Conservation (phyloP, 2,797 vertebrate genomes). For the Sitta carolinensis region DNA sequence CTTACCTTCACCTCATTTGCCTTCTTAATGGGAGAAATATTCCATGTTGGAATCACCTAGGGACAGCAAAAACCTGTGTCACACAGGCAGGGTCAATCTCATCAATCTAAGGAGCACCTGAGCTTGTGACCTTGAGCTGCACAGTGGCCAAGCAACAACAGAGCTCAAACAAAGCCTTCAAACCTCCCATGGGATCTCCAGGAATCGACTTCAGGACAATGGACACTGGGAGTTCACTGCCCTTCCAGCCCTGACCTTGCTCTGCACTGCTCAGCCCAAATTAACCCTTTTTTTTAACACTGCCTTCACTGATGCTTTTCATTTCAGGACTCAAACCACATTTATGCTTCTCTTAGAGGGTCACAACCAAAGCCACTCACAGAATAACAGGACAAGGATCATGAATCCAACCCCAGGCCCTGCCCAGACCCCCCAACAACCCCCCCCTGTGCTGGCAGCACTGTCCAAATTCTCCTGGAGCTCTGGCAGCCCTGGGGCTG, state of each 20-base stretch:
- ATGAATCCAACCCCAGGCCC: fast-evolving
- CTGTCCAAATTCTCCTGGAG: fast-evolving
- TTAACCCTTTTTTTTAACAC: fast-evolving
- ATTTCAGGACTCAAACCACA: not conserved
- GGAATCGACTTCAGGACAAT: fast-evolving
- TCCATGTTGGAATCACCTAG: conserved; percentile 94
- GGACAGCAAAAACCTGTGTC: not conserved
- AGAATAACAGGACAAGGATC: not conserved
- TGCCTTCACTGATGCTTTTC: not conserved
- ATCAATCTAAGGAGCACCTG: not conserved
- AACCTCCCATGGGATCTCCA: fast-evolving
- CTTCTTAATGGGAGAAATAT: conserved; percentile 96
- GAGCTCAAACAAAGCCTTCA: not conserved
- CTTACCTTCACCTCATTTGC: conserved; percentile 81
- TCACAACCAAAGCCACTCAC: not conserved
- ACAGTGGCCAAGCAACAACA: not conserved
- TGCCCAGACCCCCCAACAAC: not conserved
- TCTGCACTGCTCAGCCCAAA: not conserved
- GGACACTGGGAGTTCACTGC: not conserved
- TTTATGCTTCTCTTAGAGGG: not conserved
- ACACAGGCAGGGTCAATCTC: fast-evolving
- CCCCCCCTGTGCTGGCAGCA: fast-evolving
- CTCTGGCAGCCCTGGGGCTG: not conserved
- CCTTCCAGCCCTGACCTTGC: not conserved
- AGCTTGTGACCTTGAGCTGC: not conserved